A percentile compares a stretch with the other conserved stretches of the same genome.
Evolutionary conservation across 2,888 invertebrate genomes (phyloP).

Genomic region (Melieria crassipennis): DNA sequence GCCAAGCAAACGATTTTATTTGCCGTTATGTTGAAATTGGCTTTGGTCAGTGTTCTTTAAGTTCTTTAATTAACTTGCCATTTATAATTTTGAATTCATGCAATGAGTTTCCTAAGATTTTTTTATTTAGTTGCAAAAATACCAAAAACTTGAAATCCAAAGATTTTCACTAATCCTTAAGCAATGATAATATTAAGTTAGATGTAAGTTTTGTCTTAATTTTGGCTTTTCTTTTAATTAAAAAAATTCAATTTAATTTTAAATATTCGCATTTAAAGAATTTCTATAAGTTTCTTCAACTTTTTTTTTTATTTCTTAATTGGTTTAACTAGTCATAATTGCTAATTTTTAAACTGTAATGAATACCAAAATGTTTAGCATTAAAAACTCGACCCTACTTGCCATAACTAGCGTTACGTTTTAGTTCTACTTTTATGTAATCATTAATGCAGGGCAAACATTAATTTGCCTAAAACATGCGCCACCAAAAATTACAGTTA

Average conservation of each 20-base stretch:
- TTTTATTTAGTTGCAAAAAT: background rate
- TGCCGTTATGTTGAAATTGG: background rate
- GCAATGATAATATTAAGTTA: too few relatives aligned
- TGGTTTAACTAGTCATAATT: background rate
- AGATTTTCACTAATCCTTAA: background rate
- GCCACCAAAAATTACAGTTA: too few relatives aligned
- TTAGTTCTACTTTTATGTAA: too few relatives aligned
- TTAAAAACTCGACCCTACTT: too few relatives aligned
- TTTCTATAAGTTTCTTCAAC: background rate
- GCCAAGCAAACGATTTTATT: background rate
- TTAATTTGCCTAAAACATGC: too few relatives aligned
- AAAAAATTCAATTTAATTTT: background rate
- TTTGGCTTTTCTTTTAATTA: background rate
- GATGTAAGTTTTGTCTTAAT: background rate
- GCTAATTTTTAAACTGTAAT: too few relatives aligned
- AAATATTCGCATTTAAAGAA: background rate
- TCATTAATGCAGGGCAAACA: too few relatives aligned
- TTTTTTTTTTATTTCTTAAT: background rate
- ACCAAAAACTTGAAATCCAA: constrained; percentile 3
- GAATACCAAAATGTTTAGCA: too few relatives aligned
- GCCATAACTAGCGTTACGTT: too few relatives aligned
- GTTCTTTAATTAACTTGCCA: background rate
- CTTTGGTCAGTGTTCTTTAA: background rate
- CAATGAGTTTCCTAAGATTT: background rate
- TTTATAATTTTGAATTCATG: background rate